Evolutionary conservation across 2,888 invertebrate genomes (phyloP).

Genomic region (Leucozona laternaria): DNA sequence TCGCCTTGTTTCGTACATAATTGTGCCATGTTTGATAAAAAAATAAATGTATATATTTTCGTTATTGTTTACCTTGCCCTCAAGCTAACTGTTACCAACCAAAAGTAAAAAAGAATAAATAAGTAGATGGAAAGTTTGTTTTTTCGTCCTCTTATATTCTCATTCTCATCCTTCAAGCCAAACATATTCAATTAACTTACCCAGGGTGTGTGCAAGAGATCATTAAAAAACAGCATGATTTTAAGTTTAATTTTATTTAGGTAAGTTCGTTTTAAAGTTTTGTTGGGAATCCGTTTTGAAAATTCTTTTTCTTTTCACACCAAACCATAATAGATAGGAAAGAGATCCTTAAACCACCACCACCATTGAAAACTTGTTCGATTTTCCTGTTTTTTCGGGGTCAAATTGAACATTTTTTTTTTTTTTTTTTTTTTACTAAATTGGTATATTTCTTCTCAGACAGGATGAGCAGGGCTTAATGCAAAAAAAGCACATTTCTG

Average conservation of each 20-base stretch:
- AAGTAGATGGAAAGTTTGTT: conserved; percentile 33
- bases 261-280: conserved; percentile 59
- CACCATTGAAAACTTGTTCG: neutral
- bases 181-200: conserved; percentile 66
- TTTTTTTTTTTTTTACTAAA: conserved; percentile 6
- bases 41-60: neutral
- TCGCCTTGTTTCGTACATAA: neutral
- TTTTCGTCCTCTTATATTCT: neutral
- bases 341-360: conserved; percentile 49
- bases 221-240: conserved; percentile 15
- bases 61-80: neutral
- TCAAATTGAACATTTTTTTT: conserved; percentile 40
- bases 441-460: conserved; percentile 2
- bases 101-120: neutral
- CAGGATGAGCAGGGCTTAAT: conserved; percentile 24
- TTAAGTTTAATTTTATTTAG: conserved; percentile 47
- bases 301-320: conserved; percentile 29
- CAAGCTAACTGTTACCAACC: neutral
- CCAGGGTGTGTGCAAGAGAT: conserved; percentile 2
- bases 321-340: neutral
- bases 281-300: conserved; percentile 56
- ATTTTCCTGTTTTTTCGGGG: conserved; percentile 53
- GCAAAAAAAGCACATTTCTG: conserved; percentile 32
- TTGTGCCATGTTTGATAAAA: neutral
- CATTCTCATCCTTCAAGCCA: neutral